phyloP scores from a whole-genome alignment of 2,888 invertebrate genomes.

The Carterocephalus palaemon region DNA sequence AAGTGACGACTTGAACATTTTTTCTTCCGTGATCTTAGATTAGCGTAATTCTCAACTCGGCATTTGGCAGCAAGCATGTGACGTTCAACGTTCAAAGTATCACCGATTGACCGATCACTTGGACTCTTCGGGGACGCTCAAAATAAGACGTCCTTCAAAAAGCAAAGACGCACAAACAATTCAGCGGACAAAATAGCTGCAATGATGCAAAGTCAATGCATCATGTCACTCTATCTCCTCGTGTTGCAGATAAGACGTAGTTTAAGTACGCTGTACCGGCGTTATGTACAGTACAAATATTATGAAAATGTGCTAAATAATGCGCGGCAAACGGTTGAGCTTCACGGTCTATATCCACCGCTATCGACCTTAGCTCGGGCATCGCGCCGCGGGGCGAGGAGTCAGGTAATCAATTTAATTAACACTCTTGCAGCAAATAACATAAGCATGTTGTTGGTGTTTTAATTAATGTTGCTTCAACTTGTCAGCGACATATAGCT shows the following conservation, averaged over 20 bases:
- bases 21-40: too few relatives aligned
- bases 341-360: slow-evolving; percentile 18
- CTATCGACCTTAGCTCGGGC: slow-evolving; percentile 35
- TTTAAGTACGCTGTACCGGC: slow-evolving; percentile 12
- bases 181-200: neutral
- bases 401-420: slow-evolving; percentile 31
- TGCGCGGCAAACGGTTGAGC: slow-evolving; percentile 7
- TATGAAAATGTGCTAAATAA: slow-evolving; percentile 25
- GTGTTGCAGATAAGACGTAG: slow-evolving; percentile 23
- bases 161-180: too few relatives aligned
- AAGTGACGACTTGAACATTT: too few relatives aligned
- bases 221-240: slow-evolving; percentile 13
- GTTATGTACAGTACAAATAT: slow-evolving; percentile 16
- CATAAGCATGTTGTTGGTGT: too few relatives aligned
- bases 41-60: too few relatives aligned
- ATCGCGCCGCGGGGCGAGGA: slow-evolving; percentile 33
- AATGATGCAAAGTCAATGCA: too few relatives aligned
- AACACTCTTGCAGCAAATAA: neutral
- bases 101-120: neutral
- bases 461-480: too few relatives aligned
- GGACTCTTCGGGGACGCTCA: neutral
- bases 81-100: neutral
- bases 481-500: too few relatives aligned
- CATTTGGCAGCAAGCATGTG: slow-evolving; percentile 1
- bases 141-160: slow-evolving; percentile 1